A percentile compares a stretch with the other conserved stretches of the same genome.
Evolutionary conservation across 2,888 invertebrate species (phyloP).

Genomic region (Hirtodrosophila cameraria): DNA sequence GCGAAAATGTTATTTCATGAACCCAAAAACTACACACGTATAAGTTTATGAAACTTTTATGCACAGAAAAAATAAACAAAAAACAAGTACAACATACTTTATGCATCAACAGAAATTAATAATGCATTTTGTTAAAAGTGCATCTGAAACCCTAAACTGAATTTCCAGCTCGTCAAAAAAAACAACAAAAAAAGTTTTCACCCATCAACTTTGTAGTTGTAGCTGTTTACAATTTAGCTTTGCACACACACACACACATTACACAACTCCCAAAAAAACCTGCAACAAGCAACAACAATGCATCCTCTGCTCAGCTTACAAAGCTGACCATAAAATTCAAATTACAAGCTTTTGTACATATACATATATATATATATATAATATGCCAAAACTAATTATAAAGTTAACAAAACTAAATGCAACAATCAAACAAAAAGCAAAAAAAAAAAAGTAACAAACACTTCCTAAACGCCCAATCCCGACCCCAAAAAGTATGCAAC

Average conservation of each 20-base stretch:
- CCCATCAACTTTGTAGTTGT: constrained; percentile 12
- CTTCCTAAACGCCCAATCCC: neutral
- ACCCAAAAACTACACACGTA: neutral
- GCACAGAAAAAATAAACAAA: neutral
- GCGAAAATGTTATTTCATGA: neutral
- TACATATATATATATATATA: constrained; percentile 9
- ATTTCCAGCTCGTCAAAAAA: neutral
- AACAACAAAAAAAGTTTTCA: too few relatives aligned
- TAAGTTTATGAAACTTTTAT: neutral
- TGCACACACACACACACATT: constrained; percentile 32
- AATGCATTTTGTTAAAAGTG: constrained; percentile 12
- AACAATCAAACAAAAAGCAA: constrained; percentile 14
- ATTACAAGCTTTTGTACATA: constrained; percentile 45
- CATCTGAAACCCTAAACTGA: neutral
- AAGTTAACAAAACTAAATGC: constrained; percentile 24
- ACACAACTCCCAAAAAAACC: constrained; percentile 2
- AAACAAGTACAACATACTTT: too few relatives aligned
- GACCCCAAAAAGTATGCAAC: constrained; percentile 32
- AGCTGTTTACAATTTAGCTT: constrained; percentile 32
- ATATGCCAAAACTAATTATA: constrained; percentile 30
- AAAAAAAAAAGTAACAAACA: neutral
- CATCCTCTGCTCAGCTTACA: neutral
- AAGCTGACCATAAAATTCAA: constrained; percentile 30
- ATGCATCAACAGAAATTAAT: neutral
- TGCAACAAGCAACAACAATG: neutral